These are phyloP conservation scores for Megaleporinus macrocephalus DNA, from an alignment of 2,113 vertebrate species.

Conservation along the genomic window DNA sequence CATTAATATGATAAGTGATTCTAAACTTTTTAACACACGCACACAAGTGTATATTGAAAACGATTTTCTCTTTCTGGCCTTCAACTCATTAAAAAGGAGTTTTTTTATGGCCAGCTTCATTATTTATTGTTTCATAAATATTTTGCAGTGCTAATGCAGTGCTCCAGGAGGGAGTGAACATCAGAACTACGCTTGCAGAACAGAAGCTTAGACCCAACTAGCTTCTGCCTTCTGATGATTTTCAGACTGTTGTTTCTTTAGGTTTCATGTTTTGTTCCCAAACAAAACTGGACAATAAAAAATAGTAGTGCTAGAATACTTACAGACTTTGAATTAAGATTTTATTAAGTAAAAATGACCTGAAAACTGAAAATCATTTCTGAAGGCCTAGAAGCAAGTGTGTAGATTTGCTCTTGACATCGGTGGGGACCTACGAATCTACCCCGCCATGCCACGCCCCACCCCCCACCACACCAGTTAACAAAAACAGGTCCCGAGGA, in stretches of 20 bases:
- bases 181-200: not conserved
- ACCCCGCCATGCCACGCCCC: too few relatives aligned
- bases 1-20: not conserved
- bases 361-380: too few relatives aligned
- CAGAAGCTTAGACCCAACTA: not conserved
- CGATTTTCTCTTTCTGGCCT: not conserved
- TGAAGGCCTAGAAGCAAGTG: too few relatives aligned
- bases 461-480: too few relatives aligned
- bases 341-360: too few relatives aligned
- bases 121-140: conserved; percentile 24
- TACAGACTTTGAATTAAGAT: too few relatives aligned
- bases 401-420: too few relatives aligned
- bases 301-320: too few relatives aligned
- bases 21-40: not conserved
- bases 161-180: not conserved
- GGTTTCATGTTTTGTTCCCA: too few relatives aligned
- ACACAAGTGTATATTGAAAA: not conserved
- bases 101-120: conserved; percentile 3
- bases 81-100: not conserved
- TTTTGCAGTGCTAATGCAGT: not conserved
- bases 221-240: not conserved
- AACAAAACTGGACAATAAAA: too few relatives aligned
- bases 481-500: too few relatives aligned
- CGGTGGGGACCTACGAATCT: too few relatives aligned
- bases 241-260: conserved; percentile 3